These are phyloP conservation scores for Reticulitermes lucifugus DNA, from an alignment of 2,888 invertebrate genomes.

Conservation along the genomic window DNA sequence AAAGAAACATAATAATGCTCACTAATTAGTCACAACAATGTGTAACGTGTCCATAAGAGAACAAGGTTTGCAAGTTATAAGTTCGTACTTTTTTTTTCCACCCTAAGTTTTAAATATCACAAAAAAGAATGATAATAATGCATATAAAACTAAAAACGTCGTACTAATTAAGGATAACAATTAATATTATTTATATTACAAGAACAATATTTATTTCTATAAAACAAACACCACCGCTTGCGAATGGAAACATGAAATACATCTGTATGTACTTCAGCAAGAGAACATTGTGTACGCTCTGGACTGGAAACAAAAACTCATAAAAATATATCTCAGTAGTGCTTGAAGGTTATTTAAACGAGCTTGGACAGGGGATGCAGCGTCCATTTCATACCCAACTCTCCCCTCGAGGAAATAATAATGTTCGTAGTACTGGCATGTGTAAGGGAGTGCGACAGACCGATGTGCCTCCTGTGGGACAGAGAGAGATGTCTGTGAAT, in stretches of 20 bases:
- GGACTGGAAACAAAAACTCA: constrained; percentile 22
- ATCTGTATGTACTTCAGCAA: not conserved
- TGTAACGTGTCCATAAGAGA: not conserved
- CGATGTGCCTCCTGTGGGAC: not conserved
- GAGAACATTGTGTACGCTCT: constrained; percentile 13
- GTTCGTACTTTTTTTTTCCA: not conserved
- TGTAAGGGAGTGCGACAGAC: not conserved
- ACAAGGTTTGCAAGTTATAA: not conserved
- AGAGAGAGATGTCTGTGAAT: not conserved
- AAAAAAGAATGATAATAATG: no score
- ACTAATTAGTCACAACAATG: not conserved
- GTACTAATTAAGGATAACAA: not conserved
- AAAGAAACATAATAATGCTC: not conserved
- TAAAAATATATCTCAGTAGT: constrained; percentile 23
- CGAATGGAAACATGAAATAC: no score
- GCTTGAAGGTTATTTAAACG: constrained; percentile 41
- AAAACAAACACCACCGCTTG: no score
- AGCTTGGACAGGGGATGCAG: constrained; percentile 29
- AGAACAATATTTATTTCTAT: not conserved
- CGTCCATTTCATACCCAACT: constrained; percentile 30
- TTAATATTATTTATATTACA: not conserved
- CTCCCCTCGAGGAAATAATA: constrained; percentile 40
- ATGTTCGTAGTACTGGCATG: constrained; percentile 24
- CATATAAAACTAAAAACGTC: no score
- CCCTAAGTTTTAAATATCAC: not conserved